Percentiles rank a stretch among this genome's conserved stretches.
phyloP scores from a whole-genome alignment of 1,140 invertebrate species.

The Drosophila baimaii region DNA sequence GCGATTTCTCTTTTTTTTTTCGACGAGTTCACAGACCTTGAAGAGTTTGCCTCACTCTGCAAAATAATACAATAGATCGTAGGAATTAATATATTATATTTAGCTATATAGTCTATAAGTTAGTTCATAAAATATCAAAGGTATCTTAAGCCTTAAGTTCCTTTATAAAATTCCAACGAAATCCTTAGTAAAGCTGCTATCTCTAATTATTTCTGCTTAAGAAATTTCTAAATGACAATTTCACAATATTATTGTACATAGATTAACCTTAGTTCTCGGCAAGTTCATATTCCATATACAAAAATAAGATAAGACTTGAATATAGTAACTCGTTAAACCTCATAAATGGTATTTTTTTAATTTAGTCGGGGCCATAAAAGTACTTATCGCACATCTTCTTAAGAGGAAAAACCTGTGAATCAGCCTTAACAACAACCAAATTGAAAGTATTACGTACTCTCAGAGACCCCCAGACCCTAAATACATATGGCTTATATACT shows the following conservation, averaged over 20 bases:
- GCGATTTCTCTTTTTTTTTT: slow-evolving; percentile 41
- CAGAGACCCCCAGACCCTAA: slow-evolving; percentile 20
- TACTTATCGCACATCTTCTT: slow-evolving; percentile 16
- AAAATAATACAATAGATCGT: neutral
- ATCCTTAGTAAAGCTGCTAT: neutral
- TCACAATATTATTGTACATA: slow-evolving; percentile 2
- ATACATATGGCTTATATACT: slow-evolving; percentile 37
- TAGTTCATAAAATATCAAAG: neutral
- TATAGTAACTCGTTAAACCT: neutral
- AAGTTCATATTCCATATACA: neutral
- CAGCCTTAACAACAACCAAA: slow-evolving; percentile 37
- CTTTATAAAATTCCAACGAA: too few relatives aligned
- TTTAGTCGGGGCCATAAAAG: neutral
- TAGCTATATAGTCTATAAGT: neutral
- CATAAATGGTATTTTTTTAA: neutral
- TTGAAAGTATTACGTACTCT: slow-evolving; percentile 33
- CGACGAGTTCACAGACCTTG: slow-evolving; percentile 33
- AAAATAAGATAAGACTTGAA: neutral
- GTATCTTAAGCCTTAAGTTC: neutral
- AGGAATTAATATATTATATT: neutral
- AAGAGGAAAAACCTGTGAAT: slow-evolving; percentile 23
- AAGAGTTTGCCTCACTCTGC: slow-evolving; percentile 2
- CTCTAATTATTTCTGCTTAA: neutral
- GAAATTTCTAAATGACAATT: neutral
- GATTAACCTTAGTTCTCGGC: neutral